Base-by-base conservation (phyloP, 1,140 invertebrate species). In the Penaeus japonicus region DNA sequence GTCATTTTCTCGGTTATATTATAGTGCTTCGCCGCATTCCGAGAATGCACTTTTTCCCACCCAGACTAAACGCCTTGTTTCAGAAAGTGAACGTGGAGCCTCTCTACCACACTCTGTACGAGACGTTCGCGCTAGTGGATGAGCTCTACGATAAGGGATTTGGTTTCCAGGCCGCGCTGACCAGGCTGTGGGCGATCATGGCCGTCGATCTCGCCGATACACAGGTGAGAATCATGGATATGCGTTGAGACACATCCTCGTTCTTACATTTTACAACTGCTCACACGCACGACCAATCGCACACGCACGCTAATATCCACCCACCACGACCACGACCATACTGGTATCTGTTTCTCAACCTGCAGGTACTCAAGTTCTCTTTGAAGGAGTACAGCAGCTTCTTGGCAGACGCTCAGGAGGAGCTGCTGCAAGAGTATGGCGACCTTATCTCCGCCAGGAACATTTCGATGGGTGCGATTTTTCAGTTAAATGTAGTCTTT, bases 91-190 rank as follows among this genome's bases (percentile, higher is more conserved):
- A 82, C 47, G 59, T 30, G 3, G 78, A 89, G 78, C 79, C 91
- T 35, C 35, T 91, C 53, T 90, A 91, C 84, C 90, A 91, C 77
- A 91, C 90, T 4, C 79, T 91, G 27, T 91, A 91, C 83, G 90
- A 91, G 78, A 91, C 90, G 24, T 90, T 87, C 47, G 85, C 70
- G 73, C 20, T 89, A 32, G 90, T 91, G 53, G 87, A 70, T 59
- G 70, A 90, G 18, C 54, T 91, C 32, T 75, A 81, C 35, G 91
- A 91, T 35, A 7, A 20, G n/a, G 90, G 87, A 17, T 90, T 91
- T 70, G 20, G 39, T 18, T 89, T 89, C 82, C 89, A 91, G 39
- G 32, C 87, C 55, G 81, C 91, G 20, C 53, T 91, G 12, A 87
- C 91, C 22, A 47, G 87, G 30, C 55, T 91, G 27, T 91, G 91